These are phyloP conservation scores for Uromys caudimaculatus DNA, from an alignment of 2,797 vertebrate species.

Conservation along the genomic window DNA sequence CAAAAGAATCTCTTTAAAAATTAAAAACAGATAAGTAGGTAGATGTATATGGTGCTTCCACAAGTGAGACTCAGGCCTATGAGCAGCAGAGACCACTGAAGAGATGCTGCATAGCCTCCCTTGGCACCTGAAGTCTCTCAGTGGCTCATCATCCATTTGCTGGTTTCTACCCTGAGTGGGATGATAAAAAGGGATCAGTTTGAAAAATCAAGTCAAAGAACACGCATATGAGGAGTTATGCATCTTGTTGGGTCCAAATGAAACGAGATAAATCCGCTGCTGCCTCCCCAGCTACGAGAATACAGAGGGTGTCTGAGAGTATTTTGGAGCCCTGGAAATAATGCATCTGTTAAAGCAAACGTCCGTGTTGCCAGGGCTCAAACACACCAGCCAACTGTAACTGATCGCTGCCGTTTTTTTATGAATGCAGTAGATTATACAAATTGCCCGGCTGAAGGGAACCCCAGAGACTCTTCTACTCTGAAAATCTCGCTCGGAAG, in stretches of 20 bases:
- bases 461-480: background rate
- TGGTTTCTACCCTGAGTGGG: background rate
- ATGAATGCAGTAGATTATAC: background rate
- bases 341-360: background rate
- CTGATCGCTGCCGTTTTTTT: background rate
- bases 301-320: background rate
- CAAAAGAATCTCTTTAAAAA: background rate
- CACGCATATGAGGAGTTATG: background rate
- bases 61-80: accelerated
- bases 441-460: background rate
- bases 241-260: background rate
- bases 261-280: background rate
- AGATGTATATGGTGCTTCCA: too few species aligned
- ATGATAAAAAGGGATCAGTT: background rate
- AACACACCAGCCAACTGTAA: background rate
- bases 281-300: background rate
- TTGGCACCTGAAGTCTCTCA: background rate
- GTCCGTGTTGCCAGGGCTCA: background rate
- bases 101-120: background rate
- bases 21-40: background rate
- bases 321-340: background rate
- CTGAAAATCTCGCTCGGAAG: background rate
- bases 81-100: background rate
- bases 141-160: background rate
- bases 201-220: slow-evolving; percentile 34